Conservation (phyloP, 35 echinoderm and acorn worm genomes). For the Apostichopus parvimensis region DNA sequence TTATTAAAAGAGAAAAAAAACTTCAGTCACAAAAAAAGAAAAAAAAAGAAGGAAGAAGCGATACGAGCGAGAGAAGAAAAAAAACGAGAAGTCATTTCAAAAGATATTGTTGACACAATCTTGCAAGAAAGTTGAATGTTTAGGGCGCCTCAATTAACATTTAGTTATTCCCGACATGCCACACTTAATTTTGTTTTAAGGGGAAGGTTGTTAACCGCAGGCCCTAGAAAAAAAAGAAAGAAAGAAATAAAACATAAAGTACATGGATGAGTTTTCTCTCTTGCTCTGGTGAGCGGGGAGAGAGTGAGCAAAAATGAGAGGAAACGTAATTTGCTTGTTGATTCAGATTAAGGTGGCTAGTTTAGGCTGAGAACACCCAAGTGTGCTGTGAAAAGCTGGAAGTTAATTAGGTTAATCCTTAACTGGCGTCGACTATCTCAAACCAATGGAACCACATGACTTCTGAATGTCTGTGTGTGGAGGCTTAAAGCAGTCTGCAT, state of each 20-base stretch:
- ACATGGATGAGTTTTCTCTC: not conserved
- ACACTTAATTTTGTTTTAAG: not conserved
- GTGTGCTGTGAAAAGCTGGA: not conserved
- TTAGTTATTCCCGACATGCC: not conserved
- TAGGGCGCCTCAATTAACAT: not conserved
- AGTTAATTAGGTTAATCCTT: slow-evolving; percentile 41
- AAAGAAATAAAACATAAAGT: not conserved
- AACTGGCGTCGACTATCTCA: slow-evolving; percentile 14
- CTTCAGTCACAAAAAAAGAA: not conserved
- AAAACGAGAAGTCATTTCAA: not conserved
- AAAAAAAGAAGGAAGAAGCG: not conserved
- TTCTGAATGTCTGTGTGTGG: not conserved
- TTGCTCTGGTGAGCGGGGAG: not conserved
- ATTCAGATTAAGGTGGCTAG: slow-evolving; percentile 4
- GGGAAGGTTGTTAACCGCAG: not conserved
- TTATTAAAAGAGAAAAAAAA: not conserved
- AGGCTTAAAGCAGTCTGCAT: not conserved
- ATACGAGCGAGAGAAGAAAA: not conserved
- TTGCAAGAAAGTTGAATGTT: not conserved
- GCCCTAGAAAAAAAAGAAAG: not conserved
- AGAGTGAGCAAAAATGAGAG: not conserved
- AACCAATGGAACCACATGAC: not conserved
- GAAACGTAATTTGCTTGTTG: slow-evolving; percentile 8
- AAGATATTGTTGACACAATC: not conserved
- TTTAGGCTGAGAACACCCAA: slow-evolving; percentile 17